Conservation (phyloP, 2,888 invertebrate genomes). For the Epicampocera succincta region DNA sequence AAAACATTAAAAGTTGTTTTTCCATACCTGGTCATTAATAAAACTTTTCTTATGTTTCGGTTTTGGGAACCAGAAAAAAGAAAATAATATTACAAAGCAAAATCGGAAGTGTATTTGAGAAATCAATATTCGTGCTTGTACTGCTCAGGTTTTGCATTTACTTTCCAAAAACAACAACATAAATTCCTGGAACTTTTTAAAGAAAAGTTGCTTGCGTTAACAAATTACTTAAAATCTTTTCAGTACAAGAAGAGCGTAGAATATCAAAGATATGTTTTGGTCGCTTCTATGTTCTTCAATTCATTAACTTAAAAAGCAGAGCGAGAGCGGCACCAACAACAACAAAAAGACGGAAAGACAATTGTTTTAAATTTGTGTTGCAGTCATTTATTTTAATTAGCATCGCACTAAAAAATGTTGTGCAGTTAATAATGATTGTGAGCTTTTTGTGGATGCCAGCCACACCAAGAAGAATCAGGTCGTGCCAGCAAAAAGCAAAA, state of each 20-base stretch:
- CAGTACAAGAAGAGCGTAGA: neutral
- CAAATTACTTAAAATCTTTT: neutral
- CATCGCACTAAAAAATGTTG: constrained; percentile 36
- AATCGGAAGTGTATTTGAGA: constrained; percentile 2
- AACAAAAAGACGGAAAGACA: neutral
- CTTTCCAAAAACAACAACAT: neutral
- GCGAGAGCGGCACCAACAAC: neutral
- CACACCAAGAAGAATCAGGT: neutral
- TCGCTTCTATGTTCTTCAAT: neutral
- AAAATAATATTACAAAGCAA: too few relatives aligned
- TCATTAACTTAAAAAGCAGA: constrained; percentile 13
- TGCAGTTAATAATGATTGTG: constrained; percentile 30
- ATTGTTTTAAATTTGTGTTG: constrained; percentile 36
- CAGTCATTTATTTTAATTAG: constrained; percentile 66
- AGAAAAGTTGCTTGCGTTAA: neutral
- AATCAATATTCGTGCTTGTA: constrained; percentile 15
- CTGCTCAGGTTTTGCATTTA: neutral
- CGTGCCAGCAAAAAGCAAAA: constrained; percentile 14
- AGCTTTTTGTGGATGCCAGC: constrained; percentile 8
- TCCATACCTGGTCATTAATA: neutral
- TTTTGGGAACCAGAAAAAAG: too few relatives aligned
- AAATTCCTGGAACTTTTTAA: constrained; percentile 3
- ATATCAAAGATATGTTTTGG: neutral
- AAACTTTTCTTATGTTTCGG: too few relatives aligned
- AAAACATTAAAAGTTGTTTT: neutral